Evolutionary conservation across 2,888 invertebrate genomes (phyloP).

Genomic region (Acrobasis suavella): DNA sequence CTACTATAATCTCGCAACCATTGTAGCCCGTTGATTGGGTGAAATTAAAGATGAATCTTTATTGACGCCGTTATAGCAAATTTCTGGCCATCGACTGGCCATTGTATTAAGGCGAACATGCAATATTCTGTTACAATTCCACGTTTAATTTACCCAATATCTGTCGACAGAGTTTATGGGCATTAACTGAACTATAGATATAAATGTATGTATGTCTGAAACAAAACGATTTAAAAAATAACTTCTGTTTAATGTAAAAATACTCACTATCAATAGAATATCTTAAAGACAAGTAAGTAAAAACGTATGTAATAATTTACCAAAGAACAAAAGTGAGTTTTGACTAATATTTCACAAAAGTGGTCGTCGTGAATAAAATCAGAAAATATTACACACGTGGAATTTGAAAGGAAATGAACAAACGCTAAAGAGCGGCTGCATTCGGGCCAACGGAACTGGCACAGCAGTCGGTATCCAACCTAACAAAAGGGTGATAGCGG

Average conservation of each 20-base stretch:
- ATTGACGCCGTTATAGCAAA: slow-evolving; percentile 7
- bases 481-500: slow-evolving; percentile 81
- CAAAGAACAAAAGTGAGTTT: neutral
- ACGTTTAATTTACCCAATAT: no score
- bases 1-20: neutral
- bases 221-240: no score
- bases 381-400: slow-evolving; percentile 28
- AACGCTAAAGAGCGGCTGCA: slow-evolving; percentile 55
- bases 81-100: neutral
- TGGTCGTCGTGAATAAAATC: slow-evolving; percentile 10
- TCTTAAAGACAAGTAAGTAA: no score
- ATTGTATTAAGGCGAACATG: neutral
- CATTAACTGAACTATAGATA: no score
- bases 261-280: no score
- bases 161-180: no score
- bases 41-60: slow-evolving; percentile 4
- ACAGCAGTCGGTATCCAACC: slow-evolving; percentile 76
- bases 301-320: neutral
- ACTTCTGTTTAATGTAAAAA: no score
- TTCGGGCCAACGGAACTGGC: slow-evolving; percentile 68
- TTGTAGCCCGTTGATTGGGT: neutral
- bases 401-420: slow-evolving; percentile 39
- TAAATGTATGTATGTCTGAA: no score
- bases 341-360: neutral
- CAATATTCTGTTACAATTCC: no score